Evolutionary conservation across 1,140 invertebrate species (phyloP), one percentile per base, ranked within the genome.

Genomic region (Cyclina sinensis): DNA sequence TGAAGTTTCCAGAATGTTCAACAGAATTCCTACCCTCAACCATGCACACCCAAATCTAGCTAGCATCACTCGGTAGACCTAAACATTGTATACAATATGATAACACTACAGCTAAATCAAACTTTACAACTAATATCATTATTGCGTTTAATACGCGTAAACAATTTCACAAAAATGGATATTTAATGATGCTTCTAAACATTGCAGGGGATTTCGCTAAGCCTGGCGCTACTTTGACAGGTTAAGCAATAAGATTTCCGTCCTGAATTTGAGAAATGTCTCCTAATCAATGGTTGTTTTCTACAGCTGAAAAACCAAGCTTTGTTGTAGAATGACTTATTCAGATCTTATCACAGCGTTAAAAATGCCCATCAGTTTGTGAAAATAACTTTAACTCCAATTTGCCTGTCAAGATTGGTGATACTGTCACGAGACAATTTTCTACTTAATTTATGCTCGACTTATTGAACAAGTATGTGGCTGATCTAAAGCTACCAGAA

Each of bases 331-430:
- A 48, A 84, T 51, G 82, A 84, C 62, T 84, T 37, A 32, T 48
- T 35, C 48, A 35, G 62, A 84, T 84, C 39, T 73, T 84, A 84
- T 84, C 82, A 14, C 11, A 12, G 21, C 27, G 27, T 46, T 30
- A 48, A 73, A 73, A 51, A n/a, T 51, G 46, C 48, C 82, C 82
- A 84, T 84, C 82, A 84, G 4, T 84, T 57, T 73, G 65, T 73
- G 82, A 84, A 84, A 73, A 84, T 84, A 54, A 65, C 65, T 73
- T n/a, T 73, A 73, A 73, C 43, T 51, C 48, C 65, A 65, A 84
- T 84, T 84, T 70, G 16, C 24, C n/a, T 84, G 82, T 84, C 82
- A 84, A 84, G 82, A 84, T 84, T 1, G 32, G 0, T 48, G 82
- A 84, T 84, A 84, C 24, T 54, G 65, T 73, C 65, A 73, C 16